Evolutionary conservation across 2,113 vertebrate species (phyloP), one percentile per base, ranked within the genome.

Genomic region (Anas platyrhynchos): DNA sequence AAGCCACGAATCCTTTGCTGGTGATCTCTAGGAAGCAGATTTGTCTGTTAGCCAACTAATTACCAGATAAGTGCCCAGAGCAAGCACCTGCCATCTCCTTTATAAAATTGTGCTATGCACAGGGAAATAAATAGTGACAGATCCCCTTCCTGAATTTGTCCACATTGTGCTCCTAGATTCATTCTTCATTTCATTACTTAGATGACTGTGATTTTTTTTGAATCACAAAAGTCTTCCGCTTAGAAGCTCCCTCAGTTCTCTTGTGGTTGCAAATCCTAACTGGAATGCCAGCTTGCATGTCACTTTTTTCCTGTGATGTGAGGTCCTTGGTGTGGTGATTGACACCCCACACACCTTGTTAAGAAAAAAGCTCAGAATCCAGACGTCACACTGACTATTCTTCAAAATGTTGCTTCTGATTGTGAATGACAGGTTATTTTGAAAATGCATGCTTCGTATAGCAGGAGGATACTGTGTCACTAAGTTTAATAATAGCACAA

Each of bases 71-170:
- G 61, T 89, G 83, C 85, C 61, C 92, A 86, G 90, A 88, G 69
- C 92, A 89, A 96, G 75, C 85, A 91, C 88, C 79, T 94, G 83
- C 78, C 82, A 89, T 78, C 92, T 83, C 68, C 77, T 96, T 91
- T 88, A 44, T 73, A 78, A 90, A 72, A 43, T 72, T 93, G 34
- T 85, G 38, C 72, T 71, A 4, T 22, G 43, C 67, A 58, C 48
- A 36, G 76, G n/a, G 74, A 91, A 36, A 85, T 88, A 80, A 92
- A 5, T 22, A 62, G 43, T 91, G 89, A 68, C 91, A 88, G 82
- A 88, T 44, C n/a, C n/a, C 6, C 61, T 77, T 77, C 52, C 82
- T 86, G 79, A 86, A 69, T 88, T 73, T 83, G 44, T 83, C 75
- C 38, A 62, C 83, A 44, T 84, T 86, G 34, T 63, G 71, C 72